Conservation (phyloP, 1,140 invertebrate genomes). For the Colletes latitarsis region DNA sequence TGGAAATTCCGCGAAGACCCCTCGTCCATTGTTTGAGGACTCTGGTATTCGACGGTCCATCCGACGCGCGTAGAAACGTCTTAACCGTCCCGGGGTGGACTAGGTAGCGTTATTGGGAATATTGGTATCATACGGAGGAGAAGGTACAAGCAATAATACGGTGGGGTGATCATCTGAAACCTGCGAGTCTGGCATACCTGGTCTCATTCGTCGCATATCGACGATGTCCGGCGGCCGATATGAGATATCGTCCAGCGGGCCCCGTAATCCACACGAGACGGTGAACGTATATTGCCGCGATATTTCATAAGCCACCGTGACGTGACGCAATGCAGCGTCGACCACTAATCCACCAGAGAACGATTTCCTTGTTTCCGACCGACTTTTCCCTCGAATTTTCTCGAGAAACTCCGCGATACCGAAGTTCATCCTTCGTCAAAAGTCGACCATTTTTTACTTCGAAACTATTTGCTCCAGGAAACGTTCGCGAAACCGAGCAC, state of each 20-base stretch:
- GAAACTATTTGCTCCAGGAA: no score
- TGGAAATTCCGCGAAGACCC: constrained; percentile 23
- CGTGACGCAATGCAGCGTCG: constrained; percentile 72
- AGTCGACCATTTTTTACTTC: no score
- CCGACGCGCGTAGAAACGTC: background rate
- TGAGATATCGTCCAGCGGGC: constrained; percentile 77
- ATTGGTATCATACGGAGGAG: constrained; percentile 69
- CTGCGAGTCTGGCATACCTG: constrained; percentile 73
- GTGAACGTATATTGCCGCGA: constrained; percentile 78
- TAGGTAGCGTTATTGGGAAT: constrained; percentile 68
- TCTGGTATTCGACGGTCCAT: constrained; percentile 26
- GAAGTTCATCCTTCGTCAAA: no score
- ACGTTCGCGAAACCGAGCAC: no score
- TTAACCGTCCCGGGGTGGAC: constrained; percentile 7
- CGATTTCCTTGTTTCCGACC: constrained; percentile 47
- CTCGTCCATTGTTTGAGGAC: constrained; percentile 12
- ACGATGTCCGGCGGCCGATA: constrained; percentile 78
- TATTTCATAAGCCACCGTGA: constrained; percentile 75
- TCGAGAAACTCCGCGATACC: constrained; percentile 10
- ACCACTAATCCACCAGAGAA: constrained; percentile 24
- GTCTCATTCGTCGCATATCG: constrained; percentile 81
- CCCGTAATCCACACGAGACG: constrained; percentile 78
- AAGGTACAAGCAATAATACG: constrained; percentile 76
- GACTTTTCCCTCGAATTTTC: constrained; percentile 59
- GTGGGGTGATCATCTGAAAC: constrained; percentile 72